Evolutionary conservation across 2,113 vertebrate species (phyloP).

Genomic region (Otus sunia): DNA sequence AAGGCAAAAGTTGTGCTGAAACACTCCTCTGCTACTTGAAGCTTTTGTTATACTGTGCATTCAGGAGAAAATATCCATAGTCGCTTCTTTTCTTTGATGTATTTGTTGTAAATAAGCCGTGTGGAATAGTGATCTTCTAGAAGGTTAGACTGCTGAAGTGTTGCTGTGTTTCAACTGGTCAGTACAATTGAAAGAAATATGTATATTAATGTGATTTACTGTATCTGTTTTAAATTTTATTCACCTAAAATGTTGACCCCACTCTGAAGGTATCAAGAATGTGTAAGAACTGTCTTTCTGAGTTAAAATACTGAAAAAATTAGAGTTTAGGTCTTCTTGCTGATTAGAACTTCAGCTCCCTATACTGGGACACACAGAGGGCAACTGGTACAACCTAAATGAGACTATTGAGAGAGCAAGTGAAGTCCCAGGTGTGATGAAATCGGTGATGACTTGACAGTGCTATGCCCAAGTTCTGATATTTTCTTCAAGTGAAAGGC

Average conservation of each 20-base stretch:
- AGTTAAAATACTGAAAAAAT: not conserved
- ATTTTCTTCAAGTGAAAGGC: not conserved
- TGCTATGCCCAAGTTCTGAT: not conserved
- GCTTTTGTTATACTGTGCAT: not conserved
- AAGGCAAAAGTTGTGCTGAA: slow-evolving; percentile 17
- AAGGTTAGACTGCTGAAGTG: not conserved
- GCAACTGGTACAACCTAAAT: not conserved
- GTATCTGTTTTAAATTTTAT: not conserved
- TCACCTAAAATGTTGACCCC: not conserved
- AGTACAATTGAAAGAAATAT: not conserved
- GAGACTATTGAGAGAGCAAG: not conserved
- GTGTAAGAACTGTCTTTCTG: not conserved
- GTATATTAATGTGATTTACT: not conserved
- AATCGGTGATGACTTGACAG: not conserved
- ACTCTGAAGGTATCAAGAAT: not conserved
- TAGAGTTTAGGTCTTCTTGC: not conserved
- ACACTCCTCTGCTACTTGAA: not conserved
- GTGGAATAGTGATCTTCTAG: not conserved
- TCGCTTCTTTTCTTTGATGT: not conserved
- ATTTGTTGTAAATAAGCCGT: not conserved
- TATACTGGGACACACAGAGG: fast-evolving
- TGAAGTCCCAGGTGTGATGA: not conserved
- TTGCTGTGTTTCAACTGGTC: not conserved
- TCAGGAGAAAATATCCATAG: not conserved
- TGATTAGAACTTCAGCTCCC: not conserved